phyloP scores from a whole-genome alignment of 2,888 invertebrate genomes.

The Epinotia bilunana region DNA sequence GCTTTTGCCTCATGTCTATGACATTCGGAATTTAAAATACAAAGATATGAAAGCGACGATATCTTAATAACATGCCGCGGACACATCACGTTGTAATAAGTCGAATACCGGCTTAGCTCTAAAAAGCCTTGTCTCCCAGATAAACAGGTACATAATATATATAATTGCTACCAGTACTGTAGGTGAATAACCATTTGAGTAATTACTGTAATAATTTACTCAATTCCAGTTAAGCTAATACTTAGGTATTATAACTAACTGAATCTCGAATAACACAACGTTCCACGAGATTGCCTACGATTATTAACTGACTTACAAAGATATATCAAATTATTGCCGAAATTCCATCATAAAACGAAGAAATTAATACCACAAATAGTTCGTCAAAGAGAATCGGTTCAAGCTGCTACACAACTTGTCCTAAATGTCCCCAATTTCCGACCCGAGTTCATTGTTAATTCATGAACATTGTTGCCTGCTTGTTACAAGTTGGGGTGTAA shows the following conservation, averaged over 20 bases:
- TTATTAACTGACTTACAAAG: not conserved
- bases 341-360: constrained; percentile 36
- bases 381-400: constrained; percentile 56
- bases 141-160: too few species aligned
- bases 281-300: not conserved
- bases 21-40: too few species aligned
- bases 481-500: constrained; percentile 63
- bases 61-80: too few species aligned
- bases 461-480: constrained; percentile 66
- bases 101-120: too few species aligned
- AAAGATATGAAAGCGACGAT: too few species aligned
- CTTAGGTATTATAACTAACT: not conserved
- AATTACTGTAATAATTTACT: not conserved
- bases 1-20: not conserved
- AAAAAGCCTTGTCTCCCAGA: too few species aligned
- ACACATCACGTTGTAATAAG: too few species aligned
- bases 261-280: not conserved
- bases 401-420: constrained; percentile 60
- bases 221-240: not conserved
- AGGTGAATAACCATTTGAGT: not conserved
- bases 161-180: too few species aligned
- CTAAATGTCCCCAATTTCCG: constrained; percentile 61
- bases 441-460: constrained; percentile 71
- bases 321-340: not conserved
- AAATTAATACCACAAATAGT: constrained; percentile 52